These are phyloP conservation scores for Osmoderma eremita DNA, from an alignment of 2,888 invertebrate genomes.

Conservation along the genomic window DNA sequence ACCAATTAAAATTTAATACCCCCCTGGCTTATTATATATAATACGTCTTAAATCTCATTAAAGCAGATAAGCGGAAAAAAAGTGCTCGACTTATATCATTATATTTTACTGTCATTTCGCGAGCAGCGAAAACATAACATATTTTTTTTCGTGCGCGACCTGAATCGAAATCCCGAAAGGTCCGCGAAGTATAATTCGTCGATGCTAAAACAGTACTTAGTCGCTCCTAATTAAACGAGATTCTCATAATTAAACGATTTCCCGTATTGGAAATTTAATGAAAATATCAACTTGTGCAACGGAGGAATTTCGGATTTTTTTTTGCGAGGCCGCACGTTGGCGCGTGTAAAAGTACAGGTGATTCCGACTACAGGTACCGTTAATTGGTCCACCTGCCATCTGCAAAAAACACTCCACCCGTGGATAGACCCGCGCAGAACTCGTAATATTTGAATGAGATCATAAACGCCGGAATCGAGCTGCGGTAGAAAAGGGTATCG, in stretches of 20 bases:
- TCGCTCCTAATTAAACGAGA: slow-evolving; percentile 20
- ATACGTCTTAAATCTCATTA: slow-evolving; percentile 24
- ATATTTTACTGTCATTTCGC: slow-evolving; percentile 4
- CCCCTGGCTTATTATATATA: slow-evolving; percentile 15
- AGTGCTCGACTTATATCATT: neutral
- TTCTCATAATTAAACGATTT: slow-evolving; percentile 25
- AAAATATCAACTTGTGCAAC: slow-evolving; percentile 38
- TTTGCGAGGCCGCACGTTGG: slow-evolving; percentile 46
- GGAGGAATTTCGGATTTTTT: slow-evolving; percentile 37
- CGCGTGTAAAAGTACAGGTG: slow-evolving; percentile 60
- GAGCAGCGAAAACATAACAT: neutral
- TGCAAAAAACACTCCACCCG: slow-evolving; percentile 49
- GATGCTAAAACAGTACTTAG: slow-evolving; percentile 4
- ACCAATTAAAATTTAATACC: slow-evolving; percentile 30
- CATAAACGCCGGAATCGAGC: slow-evolving; percentile 23
- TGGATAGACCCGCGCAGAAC: slow-evolving; percentile 46
- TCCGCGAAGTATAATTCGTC: neutral
- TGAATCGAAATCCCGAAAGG: no score
- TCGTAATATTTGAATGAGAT: slow-evolving; percentile 46
- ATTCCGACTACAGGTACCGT: slow-evolving; percentile 63
- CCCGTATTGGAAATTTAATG: slow-evolving; percentile 22
- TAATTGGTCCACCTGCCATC: slow-evolving; percentile 62
- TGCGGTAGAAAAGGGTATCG: slow-evolving; percentile 22
- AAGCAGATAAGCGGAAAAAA: slow-evolving; percentile 9
- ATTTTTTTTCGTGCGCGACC: slow-evolving; percentile 6